Percentiles rank a stretch among this genome's conserved stretches.
Evolutionary conservation across 2,797 vertebrate species (phyloP).

Genomic region (Hippopotamyrus pictus): DNA sequence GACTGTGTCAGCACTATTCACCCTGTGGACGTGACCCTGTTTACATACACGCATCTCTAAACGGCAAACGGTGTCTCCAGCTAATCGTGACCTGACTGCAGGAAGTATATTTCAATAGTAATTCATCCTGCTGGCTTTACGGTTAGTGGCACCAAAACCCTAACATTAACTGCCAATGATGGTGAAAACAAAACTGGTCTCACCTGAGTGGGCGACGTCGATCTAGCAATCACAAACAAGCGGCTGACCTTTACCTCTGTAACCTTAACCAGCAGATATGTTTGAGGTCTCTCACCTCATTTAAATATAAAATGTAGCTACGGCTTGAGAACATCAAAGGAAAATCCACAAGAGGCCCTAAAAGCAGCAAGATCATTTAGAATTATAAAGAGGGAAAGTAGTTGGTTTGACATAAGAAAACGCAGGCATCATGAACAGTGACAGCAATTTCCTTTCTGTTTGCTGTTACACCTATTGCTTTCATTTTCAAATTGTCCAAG

Average conservation of each 20-base stretch:
- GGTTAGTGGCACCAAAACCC: background rate
- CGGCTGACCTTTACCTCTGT: background rate
- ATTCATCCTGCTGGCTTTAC: background rate
- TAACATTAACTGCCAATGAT: background rate
- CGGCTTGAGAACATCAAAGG: background rate
- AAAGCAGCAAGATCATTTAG: background rate
- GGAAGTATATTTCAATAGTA: background rate
- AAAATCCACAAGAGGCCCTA: background rate
- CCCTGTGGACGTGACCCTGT: conserved; percentile 49
- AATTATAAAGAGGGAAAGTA: background rate
- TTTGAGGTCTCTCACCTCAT: background rate
- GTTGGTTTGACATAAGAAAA: background rate
- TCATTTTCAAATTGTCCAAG: background rate
- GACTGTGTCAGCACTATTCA: conserved; percentile 61
- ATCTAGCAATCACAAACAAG: background rate
- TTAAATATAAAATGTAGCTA: background rate
- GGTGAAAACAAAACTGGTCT: background rate
- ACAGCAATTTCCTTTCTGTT: background rate
- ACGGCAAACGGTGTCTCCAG: conserved; percentile 30
- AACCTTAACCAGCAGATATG: no score
- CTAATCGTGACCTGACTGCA: conserved; percentile 25
- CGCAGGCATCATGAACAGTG: background rate
- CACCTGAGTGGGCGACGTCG: background rate
- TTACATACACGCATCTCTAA: conserved; percentile 50
- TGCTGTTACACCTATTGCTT: background rate